These are phyloP conservation scores for Halichondria panicea DNA, from an alignment of 37 sponge, comb jelly and placozoan species.

Conservation along the genomic window DNA sequence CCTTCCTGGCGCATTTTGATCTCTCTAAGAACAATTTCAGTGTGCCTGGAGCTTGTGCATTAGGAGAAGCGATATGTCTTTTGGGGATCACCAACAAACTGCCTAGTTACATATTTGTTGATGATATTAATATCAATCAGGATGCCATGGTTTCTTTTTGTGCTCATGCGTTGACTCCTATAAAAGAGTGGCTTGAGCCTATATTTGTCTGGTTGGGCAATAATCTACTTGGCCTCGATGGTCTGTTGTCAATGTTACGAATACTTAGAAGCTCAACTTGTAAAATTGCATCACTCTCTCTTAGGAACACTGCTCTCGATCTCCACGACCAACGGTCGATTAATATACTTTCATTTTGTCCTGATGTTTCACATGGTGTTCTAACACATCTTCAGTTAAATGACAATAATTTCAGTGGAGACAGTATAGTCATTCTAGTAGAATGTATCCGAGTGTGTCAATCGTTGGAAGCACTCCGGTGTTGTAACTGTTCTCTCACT, in stretches of 20 bases:
- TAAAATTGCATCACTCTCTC: no score
- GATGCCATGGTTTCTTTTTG: neutral
- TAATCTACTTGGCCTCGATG: no score
- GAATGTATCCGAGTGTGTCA: neutral
- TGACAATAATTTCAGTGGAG: neutral
- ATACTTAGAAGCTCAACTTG: no score
- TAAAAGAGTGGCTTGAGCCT: neutral
- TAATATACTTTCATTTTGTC: neutral
- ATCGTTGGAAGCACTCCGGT: neutral
- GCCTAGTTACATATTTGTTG: neutral
- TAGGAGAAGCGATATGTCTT: neutral
- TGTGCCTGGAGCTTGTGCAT: neutral
- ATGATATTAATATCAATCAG: neutral
- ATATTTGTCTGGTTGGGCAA: no score
- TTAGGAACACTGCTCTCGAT: no score
- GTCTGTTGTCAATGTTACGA: no score
- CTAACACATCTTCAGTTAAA: neutral
- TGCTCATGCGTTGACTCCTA: neutral
- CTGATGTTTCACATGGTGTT: neutral
- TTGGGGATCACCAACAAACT: neutral
- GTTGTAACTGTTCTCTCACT: neutral
- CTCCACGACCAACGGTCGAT: no score
- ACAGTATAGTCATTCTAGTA: neutral
- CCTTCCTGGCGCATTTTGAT: neutral
- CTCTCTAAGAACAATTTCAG: neutral